Conservation (phyloP, 2,888 invertebrate genomes). For the Pollenia labialis region DNA sequence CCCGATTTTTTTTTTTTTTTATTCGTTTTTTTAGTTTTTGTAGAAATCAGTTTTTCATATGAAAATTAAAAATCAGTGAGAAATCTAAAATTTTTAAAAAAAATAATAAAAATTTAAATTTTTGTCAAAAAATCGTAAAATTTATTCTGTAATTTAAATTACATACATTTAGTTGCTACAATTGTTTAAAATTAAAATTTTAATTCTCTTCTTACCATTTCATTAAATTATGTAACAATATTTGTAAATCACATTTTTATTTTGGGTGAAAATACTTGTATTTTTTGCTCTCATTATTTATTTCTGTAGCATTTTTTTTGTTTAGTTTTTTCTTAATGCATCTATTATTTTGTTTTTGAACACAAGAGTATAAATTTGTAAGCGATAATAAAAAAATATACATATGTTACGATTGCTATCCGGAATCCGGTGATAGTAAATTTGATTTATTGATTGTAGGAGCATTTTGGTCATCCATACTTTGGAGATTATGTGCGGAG, state of each 20-base stretch:
- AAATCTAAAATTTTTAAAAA: no score
- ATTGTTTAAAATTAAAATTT: no score
- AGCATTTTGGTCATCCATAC: constrained; percentile 81
- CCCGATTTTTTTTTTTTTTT: no score
- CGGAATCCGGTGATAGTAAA: constrained; percentile 82
- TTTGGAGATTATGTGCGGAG: constrained; percentile 83
- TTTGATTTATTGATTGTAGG: constrained; percentile 82
- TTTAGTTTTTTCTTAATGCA: constrained; percentile 57
- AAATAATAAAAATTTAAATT: no score
- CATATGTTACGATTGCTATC: constrained; percentile 78
- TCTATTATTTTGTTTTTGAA: constrained; percentile 67
- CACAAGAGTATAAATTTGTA: constrained; percentile 74
- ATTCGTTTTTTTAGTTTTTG: no score
- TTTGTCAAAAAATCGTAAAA: no score
- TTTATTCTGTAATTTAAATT: no score
- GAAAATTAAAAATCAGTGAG: no score
- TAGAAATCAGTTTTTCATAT: no score
- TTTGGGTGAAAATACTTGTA: constrained; percentile 61
- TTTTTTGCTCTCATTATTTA: constrained; percentile 59
- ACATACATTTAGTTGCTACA: no score
- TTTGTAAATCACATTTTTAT: background rate
- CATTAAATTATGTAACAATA: background rate
- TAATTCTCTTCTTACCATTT: background rate
- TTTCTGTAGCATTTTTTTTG: constrained; percentile 55
- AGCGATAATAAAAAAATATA: constrained; percentile 73